Percentiles rank a stretch among this genome's conserved stretches.
Conservation (phyloP, 2,113 vertebrate genomes). For the Lycaon pictus region DNA sequence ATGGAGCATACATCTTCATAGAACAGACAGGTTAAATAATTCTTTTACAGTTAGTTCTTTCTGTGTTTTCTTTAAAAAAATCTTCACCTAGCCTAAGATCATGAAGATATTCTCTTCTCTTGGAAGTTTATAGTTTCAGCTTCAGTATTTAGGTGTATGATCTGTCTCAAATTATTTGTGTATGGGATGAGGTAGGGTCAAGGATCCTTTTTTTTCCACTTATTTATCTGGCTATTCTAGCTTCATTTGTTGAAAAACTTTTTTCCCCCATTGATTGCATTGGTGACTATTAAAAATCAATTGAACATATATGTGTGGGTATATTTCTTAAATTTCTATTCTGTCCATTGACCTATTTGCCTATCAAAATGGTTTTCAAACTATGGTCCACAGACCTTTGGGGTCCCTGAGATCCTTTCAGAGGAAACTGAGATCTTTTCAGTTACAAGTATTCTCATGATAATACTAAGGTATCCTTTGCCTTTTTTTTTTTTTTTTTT, state of each 20-base stretch:
- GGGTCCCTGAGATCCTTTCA: neutral
- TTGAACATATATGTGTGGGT: neutral
- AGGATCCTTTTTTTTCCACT: neutral
- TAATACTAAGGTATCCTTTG: neutral
- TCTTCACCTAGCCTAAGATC: neutral
- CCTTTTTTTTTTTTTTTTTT: neutral
- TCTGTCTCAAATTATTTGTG: neutral
- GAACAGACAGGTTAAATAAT: constrained; percentile 3
- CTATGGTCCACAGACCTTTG: neutral
- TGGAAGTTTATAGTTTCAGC: neutral
- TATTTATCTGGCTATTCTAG: neutral
- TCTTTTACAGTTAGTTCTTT: neutral
- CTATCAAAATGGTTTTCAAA: neutral
- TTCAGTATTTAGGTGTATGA: neutral
- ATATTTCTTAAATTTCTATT: constrained; percentile 42
- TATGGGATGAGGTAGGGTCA: neutral
- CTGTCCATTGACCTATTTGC: neutral
- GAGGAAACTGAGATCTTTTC: neutral
- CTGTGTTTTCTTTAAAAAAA: constrained; percentile 2
- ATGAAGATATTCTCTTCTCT: neutral
- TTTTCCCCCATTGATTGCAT: neutral
- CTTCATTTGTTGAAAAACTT: neutral
- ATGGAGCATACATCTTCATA: neutral
- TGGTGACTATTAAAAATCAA: neutral
- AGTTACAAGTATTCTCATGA: neutral